Conservation (phyloP, 53 echinoderm and acorn worm genomes). For the Echinometra lucunter region DNA sequence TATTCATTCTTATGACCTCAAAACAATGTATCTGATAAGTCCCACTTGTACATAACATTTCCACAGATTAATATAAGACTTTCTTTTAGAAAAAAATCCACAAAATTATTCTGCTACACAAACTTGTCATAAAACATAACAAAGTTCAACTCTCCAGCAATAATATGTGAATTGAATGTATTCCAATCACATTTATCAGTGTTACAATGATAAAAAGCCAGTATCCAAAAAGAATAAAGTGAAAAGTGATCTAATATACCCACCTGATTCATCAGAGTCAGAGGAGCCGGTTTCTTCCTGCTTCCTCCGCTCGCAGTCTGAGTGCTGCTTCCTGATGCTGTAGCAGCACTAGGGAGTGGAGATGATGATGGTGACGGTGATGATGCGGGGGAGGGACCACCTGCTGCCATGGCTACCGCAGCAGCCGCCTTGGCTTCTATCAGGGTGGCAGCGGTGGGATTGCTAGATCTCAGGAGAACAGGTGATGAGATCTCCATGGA, state of each 20-base stretch:
- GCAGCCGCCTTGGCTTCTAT: conserved; percentile 72
- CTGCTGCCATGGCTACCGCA: conserved; percentile 54
- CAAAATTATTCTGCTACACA: too few species aligned
- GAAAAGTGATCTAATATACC: background rate
- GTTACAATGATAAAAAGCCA: too few species aligned
- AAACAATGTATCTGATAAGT: too few species aligned
- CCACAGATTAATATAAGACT: too few species aligned
- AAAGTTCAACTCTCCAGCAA: too few species aligned
- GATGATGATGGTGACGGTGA: conserved; percentile 69
- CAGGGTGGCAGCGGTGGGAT: conserved; percentile 90
- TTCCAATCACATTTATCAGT: too few species aligned
- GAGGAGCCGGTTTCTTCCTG: conserved; percentile 80
- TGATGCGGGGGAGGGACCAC: conserved; percentile 55
- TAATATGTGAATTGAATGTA: too few species aligned
- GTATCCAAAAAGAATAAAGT: background rate
- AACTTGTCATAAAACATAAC: too few species aligned
- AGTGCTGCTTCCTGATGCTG: conserved; percentile 25
- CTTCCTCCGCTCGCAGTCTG: conserved; percentile 50
- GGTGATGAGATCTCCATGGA: conserved; percentile 99
- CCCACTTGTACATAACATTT: too few species aligned
- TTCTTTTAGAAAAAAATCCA: too few species aligned
- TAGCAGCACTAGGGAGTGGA: conserved; percentile 41
- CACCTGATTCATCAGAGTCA: conserved; percentile 69
- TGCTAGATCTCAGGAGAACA: conserved; percentile 91
- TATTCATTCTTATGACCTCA: too few species aligned